A percentile compares a stretch with the other conserved stretches of the same genome.
Conservation (phyloP, 2,113 vertebrate species). For the Melierax canorus region DNA sequence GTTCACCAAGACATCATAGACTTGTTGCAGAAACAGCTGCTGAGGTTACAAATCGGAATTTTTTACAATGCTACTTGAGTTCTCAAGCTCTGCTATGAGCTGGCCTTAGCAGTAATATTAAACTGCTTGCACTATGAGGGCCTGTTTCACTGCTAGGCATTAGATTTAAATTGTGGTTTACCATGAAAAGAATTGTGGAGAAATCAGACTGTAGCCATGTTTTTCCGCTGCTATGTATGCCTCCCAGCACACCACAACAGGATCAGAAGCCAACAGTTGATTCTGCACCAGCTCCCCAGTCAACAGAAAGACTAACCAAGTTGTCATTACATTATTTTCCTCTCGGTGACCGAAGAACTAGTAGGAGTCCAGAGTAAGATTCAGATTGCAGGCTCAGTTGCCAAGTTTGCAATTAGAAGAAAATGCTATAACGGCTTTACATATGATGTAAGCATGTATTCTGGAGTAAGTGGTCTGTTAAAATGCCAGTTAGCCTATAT, state of each 20-base stretch:
- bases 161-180: background rate
- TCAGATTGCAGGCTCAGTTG: background rate
- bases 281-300: background rate
- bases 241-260: background rate
- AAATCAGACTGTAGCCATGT: background rate
- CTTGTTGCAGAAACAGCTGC: background rate
- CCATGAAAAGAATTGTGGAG: background rate
- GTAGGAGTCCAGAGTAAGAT: background rate
- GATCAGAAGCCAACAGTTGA: background rate
- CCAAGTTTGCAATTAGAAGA: background rate
- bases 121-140: background rate
- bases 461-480: background rate
- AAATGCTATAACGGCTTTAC: background rate
- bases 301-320: background rate
- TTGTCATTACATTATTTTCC: background rate
- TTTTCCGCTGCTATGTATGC: accelerated
- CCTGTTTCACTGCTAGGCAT: background rate
- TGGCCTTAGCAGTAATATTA: background rate
- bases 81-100: background rate
- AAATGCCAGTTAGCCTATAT: background rate
- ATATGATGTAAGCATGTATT: background rate
- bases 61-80: background rate
- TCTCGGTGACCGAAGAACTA: background rate
- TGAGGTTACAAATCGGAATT: background rate
- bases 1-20: background rate